phyloP scores from a whole-genome alignment of 2,113 vertebrate species.

The Mola mola region DNA sequence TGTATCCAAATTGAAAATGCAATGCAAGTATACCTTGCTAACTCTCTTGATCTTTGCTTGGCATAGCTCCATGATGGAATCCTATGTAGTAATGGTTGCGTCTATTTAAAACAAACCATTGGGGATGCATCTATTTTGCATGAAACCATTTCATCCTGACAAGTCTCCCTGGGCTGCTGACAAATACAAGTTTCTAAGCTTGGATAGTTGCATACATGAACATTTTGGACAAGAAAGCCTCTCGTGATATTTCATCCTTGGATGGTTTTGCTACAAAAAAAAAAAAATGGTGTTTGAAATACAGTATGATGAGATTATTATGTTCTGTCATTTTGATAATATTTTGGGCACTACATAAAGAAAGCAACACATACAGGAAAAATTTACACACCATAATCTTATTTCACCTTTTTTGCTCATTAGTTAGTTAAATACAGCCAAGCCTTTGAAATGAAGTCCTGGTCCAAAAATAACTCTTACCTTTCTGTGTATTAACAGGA shows the following conservation, averaged over 20 bases:
- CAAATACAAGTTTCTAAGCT: constrained; percentile 63
- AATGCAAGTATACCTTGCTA: constrained; percentile 58
- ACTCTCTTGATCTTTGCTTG: constrained; percentile 68
- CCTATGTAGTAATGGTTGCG: constrained; percentile 61
- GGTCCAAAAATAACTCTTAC: constrained; percentile 75
- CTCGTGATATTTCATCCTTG: constrained; percentile 34
- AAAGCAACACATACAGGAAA: not conserved
- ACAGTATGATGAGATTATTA: not conserved
- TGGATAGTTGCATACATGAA: constrained; percentile 35
- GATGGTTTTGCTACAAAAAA: not conserved
- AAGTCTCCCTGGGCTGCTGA: constrained; percentile 61
- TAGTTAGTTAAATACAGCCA: constrained; percentile 24
- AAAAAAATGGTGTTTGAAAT: constrained; percentile 7
- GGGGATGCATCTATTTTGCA: constrained; percentile 77
- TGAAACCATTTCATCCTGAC: constrained; percentile 73
- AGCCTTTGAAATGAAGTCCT: constrained; percentile 64
- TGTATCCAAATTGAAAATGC: constrained; percentile 63
- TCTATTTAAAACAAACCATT: constrained; percentile 78
- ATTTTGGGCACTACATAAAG: not conserved
- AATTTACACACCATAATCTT: not conserved
- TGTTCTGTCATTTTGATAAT: not conserved
- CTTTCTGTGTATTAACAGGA: constrained; percentile 67
- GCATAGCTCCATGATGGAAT: constrained; percentile 42
- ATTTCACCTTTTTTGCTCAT: constrained; percentile 10
- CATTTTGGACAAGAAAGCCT: constrained; percentile 36